phyloP scores from a whole-genome alignment of 1,140 invertebrate species.

The Maniola jurtina region DNA sequence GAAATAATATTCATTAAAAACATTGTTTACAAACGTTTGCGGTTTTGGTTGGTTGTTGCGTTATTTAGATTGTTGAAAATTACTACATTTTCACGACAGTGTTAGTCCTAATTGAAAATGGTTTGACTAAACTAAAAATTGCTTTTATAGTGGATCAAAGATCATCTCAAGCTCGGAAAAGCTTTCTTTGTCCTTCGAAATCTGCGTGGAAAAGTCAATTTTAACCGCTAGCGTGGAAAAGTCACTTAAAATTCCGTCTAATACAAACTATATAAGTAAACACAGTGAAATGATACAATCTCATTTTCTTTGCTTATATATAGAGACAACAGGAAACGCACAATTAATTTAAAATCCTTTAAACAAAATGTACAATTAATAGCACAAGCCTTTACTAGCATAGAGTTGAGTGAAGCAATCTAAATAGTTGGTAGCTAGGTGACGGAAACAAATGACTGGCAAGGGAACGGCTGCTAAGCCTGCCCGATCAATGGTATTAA shows the following conservation, averaged over 20 bases:
- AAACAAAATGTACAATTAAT: conserved; percentile 15
- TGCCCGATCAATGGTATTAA: conserved; percentile 58
- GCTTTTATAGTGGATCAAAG: background rate
- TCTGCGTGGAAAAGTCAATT: no score
- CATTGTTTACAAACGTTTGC: conserved; percentile 4
- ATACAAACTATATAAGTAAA: no score
- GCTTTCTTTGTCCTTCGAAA: background rate
- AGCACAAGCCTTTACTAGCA: conserved; percentile 22
- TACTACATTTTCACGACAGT: conserved; percentile 1
- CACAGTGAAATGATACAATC: no score
- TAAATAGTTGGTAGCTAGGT: conserved; percentile 41
- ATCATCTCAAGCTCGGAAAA: background rate
- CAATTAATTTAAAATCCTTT: background rate
- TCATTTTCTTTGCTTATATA: no score
- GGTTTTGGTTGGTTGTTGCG: background rate
- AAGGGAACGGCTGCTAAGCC: conserved; percentile 52
- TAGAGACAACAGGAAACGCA: background rate
- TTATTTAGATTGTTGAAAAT: conserved; percentile 9
- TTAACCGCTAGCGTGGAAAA: no score
- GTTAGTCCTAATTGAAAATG: background rate
- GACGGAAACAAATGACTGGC: conserved; percentile 60
- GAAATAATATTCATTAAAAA: no score
- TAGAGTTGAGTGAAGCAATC: conserved; percentile 11
- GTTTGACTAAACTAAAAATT: background rate
- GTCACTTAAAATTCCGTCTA: no score